Conservation (phyloP, 2,113 vertebrate genomes). For the Podarcis raffonei region DNA sequence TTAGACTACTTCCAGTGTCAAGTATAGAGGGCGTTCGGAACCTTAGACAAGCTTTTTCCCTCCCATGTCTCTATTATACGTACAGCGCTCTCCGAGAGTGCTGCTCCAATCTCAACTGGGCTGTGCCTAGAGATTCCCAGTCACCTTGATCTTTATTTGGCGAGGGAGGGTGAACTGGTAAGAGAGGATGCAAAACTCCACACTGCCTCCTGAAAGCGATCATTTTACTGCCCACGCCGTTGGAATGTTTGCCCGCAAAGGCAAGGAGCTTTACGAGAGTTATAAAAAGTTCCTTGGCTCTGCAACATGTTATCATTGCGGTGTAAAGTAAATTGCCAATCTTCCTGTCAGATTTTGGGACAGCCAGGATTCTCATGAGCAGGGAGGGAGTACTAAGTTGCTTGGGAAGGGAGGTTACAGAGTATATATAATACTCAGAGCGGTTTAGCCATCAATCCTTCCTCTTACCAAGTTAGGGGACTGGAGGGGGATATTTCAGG, state of each 20-base stretch:
- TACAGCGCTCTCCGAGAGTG: not conserved
- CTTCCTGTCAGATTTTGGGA: constrained; percentile 11
- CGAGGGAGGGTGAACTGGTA: not conserved
- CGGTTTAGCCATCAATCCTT: no score
- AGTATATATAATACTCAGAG: no score
- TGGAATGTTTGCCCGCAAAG: constrained; percentile 70
- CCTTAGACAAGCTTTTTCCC: not conserved
- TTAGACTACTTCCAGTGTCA: no score
- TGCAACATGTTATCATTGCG: constrained; percentile 71
- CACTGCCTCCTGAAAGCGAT: constrained; percentile 61
- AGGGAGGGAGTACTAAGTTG: no score
- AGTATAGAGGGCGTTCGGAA: not conserved
- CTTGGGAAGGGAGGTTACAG: not conserved
- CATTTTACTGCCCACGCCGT: constrained; percentile 48
- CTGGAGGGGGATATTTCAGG: no score
- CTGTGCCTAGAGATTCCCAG: not conserved
- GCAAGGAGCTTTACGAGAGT: constrained; percentile 69
- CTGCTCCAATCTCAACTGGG: not conserved
- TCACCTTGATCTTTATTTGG: not conserved
- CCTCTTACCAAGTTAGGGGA: no score
- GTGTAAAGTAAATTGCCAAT: constrained; percentile 62
- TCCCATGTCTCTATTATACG: not conserved
- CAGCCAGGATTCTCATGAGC: not conserved
- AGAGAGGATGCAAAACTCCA: not conserved
- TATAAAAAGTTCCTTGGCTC: constrained; percentile 86